phyloP scores from a whole-genome alignment of 2,797 vertebrate species.

The Phrynocephalus guinanensis region DNA sequence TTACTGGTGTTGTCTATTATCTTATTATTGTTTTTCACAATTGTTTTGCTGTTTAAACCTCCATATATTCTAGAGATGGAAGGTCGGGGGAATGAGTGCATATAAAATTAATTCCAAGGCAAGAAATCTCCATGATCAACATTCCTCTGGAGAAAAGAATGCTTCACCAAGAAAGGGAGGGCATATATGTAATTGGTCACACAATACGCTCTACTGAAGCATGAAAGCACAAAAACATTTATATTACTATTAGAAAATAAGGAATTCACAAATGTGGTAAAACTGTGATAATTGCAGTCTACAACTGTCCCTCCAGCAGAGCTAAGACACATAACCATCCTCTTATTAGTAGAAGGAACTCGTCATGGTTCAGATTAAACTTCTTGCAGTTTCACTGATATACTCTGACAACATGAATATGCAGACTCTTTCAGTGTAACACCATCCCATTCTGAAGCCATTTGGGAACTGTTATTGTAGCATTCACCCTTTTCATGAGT shows the following conservation, averaged over 20 bases:
- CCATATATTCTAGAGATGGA: not conserved
- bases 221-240: constrained; percentile 43
- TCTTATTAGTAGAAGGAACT: not conserved
- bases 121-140: constrained; percentile 34
- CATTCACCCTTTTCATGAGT: too few species aligned
- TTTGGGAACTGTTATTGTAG: too few species aligned
- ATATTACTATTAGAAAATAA: constrained; percentile 40
- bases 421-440: constrained; percentile 12
- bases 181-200: constrained; percentile 39
- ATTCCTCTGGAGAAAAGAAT: constrained; percentile 47
- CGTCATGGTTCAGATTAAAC: constrained; percentile 21
- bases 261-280: constrained; percentile 37
- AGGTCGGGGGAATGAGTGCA: not conserved
- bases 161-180: constrained; percentile 50
- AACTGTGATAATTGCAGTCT: not conserved
- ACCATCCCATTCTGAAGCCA: accelerated
- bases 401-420: not conserved
- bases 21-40: not conserved
- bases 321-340: not conserved
- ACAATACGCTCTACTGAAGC: constrained; percentile 41
- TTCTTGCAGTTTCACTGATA: not conserved
- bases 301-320: not conserved
- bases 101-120: not conserved
- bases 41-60: not conserved
- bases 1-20: not conserved